Base-by-base conservation (phyloP, 1,140 invertebrate genomes). In the Gonatopus flavifemur region DNA sequence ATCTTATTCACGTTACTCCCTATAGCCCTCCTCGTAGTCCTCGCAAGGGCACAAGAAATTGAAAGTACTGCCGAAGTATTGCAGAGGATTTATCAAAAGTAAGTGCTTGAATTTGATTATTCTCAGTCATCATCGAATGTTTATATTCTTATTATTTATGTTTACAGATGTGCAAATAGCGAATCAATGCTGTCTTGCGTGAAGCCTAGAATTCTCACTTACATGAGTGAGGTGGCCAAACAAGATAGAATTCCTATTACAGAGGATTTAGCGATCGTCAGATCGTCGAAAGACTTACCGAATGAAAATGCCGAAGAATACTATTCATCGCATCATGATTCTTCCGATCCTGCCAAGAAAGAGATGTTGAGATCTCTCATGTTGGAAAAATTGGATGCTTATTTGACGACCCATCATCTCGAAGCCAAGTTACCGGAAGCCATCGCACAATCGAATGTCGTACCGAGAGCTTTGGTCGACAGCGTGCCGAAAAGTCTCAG, bases 181-280 rank as follows among this genome's bases (percentile, higher is more conserved):
- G 55, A 74, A n/a, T 69, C 69, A 2, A 59, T 76, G 52, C 43
- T 80, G 28, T 74, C 78, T 41, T 91, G 89, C 73, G 85, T 87
- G 30, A 87, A 88, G 60, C 89, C 89, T 8, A 89, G 88, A 70
- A 82, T 89, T 12, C 67, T 90, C 50, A 76, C 83, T 36, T 91
- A 88, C 81, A 80, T 90, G 31, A 86, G 82, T 51, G 74, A 81
- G 18, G 86, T 85, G 3, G 72, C 81, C 19, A 80, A 84, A 49
- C 80, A 87, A 57, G 83, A 87, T 24, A 83, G 84, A 60, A 84
- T 91, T 47, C 81, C 81, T 13, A 82, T 91, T 35, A 90, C 88
- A 2, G 82, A 89, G 3, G 86, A 90, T 56, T 72, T 91, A 31
- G 78, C 83, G 3, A 80, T 91, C 30, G 80, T 90, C 3, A 86